These are phyloP conservation scores for Catharus ustulatus DNA, from an alignment of 2,797 vertebrate species.

Conservation along the genomic window DNA sequence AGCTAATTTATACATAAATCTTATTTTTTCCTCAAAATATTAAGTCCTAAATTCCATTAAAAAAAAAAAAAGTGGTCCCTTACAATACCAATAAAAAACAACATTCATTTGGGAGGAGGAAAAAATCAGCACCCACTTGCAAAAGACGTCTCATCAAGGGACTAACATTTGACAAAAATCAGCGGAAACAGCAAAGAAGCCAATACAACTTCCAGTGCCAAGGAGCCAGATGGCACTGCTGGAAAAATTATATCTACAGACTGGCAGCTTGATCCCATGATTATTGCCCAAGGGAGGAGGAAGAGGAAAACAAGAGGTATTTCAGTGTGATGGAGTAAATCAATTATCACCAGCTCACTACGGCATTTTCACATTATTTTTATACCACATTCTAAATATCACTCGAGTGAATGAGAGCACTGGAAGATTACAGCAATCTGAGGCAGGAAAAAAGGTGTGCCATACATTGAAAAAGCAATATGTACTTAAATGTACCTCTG, in stretches of 20 bases:
- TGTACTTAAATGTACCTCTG: neutral
- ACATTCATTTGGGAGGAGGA: neutral
- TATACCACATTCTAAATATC: slow-evolving; percentile 60
- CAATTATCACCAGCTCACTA: slow-evolving; percentile 77
- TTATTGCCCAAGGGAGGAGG: slow-evolving; percentile 80
- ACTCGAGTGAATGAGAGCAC: neutral
- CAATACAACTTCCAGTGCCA: slow-evolving; percentile 78
- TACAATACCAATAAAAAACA: slow-evolving; percentile 51
- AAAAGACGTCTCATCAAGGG: slow-evolving; percentile 59
- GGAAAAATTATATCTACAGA: slow-evolving; percentile 82
- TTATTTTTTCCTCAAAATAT: neutral
- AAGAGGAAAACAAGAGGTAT: slow-evolving; percentile 78
- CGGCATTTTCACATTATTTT: slow-evolving; percentile 68
- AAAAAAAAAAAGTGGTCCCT: neutral
- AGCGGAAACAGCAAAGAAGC: slow-evolving; percentile 74
- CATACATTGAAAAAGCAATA: neutral
- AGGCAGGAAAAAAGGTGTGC: neutral
- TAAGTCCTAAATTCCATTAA: neutral
- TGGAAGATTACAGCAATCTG: neutral
- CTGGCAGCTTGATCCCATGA: slow-evolving; percentile 80
- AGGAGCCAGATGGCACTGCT: slow-evolving; percentile 81
- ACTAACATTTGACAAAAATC: slow-evolving; percentile 76
- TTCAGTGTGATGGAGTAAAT: slow-evolving; percentile 76
- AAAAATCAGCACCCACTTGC: slow-evolving; percentile 33
- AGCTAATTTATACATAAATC: neutral